phyloP scores from a whole-genome alignment of 2,888 invertebrate genomes.

The Emmelina monodactyla region DNA sequence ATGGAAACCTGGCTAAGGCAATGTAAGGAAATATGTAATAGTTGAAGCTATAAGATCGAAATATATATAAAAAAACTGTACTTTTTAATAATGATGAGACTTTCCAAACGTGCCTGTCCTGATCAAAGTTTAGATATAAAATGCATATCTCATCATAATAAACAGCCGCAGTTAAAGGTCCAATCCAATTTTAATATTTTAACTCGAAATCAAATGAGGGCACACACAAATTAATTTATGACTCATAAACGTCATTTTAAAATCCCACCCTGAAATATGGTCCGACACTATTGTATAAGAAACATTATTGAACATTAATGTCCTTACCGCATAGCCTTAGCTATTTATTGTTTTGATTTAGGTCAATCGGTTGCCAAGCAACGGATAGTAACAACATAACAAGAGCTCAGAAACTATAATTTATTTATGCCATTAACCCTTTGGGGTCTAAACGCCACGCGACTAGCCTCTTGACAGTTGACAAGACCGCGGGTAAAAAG shows the following conservation, averaged over 20 bases:
- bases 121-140: no score
- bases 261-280: slow-evolving; percentile 29
- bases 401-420: slow-evolving; percentile 23
- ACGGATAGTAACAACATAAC: slow-evolving; percentile 31
- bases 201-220: slow-evolving; percentile 2
- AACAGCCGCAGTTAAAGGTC: no score
- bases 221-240: slow-evolving; percentile 38
- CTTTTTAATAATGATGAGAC: no score
- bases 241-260: slow-evolving; percentile 35
- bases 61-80: no score
- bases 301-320: not conserved
- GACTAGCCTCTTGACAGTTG: slow-evolving; percentile 15
- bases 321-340: not conserved
- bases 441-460: slow-evolving; percentile 18
- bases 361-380: slow-evolving; percentile 26
- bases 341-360: slow-evolving; percentile 14
- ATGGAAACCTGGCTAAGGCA: no score
- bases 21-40: no score
- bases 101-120: no score
- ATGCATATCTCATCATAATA: no score
- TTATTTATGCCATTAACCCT: slow-evolving; percentile 14
- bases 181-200: not conserved
- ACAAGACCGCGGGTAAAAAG: not conserved
- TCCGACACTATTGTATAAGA: slow-evolving; percentile 3
- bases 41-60: no score